phyloP scores from a whole-genome alignment of 2,113 vertebrate species.

The Vulpes vulpes region DNA sequence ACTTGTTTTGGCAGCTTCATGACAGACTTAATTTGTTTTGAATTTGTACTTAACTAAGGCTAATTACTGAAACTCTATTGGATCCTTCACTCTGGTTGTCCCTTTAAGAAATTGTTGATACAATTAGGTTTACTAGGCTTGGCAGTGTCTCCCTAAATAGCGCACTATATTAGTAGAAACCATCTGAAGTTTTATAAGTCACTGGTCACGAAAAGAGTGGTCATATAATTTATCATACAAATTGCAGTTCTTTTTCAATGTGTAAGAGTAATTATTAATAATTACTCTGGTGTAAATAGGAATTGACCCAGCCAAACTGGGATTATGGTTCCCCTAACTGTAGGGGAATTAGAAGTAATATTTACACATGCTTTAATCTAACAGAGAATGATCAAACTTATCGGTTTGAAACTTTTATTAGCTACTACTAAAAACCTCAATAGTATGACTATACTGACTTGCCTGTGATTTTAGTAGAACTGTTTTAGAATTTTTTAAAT shows the following conservation, averaged over 20 bases:
- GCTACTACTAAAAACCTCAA: not conserved
- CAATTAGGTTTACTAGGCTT: not conserved
- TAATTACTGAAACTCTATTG: not conserved
- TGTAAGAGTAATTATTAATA: slow-evolving; percentile 28
- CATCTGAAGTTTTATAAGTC: not conserved
- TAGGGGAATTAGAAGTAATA: not conserved
- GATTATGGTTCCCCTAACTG: not conserved
- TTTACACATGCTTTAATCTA: not conserved
- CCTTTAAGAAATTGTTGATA: slow-evolving; percentile 50
- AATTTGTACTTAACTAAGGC: not conserved
- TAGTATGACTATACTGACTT: not conserved
- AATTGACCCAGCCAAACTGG: not conserved
- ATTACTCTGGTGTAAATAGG: not conserved
- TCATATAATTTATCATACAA: slow-evolving; percentile 11
- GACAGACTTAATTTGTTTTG: slow-evolving; percentile 53
- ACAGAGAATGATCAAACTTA: not conserved
- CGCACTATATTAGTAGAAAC: not conserved
- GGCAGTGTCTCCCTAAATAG: slow-evolving; percentile 50
- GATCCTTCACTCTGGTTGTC: not conserved
- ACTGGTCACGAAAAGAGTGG: slow-evolving; percentile 7
- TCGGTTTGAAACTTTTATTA: not conserved
- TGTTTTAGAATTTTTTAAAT: not conserved
- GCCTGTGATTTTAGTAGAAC: not conserved
- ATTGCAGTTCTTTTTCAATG: not conserved
- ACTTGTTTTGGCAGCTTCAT: slow-evolving; percentile 10